Base-by-base conservation (phyloP, 2,888 invertebrate species). In the Spisula subtruncata region DNA sequence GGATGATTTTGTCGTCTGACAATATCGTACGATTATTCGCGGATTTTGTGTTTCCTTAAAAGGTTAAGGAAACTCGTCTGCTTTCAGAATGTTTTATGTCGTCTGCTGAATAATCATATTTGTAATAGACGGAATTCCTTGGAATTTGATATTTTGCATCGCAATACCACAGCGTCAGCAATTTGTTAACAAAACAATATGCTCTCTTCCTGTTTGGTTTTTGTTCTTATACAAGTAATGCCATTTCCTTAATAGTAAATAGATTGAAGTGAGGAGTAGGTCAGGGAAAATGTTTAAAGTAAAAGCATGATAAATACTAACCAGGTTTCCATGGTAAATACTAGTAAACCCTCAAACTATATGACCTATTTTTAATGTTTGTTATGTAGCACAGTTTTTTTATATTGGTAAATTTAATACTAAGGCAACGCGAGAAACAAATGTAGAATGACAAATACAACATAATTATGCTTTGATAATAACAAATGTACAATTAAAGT, bases 11-110 rank as follows among this genome's bases (percentile, higher is more conserved):
- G 25, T 75, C 75, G 75, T 75, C 75, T 75, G 75, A 75, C 32
- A 35, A 75, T 75, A 75, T 75, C 75, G 75, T 75, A 75, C 35
- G 75, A 75, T n/a, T 75, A 75, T 75, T 75, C 75, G 16, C 32
- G 32, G 8, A 32, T 25, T 8, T 75, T 75, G 60, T 75, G 1
- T 32, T 32, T 75, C 75, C 35, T 75, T 32, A 35, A 41, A 41
- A 25, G 75, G 35, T 66, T 66, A 32, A 29, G 32, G 29, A 29
- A 75, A 2, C 35, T 75, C 75, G 16, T 75, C 16, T 32, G 16
- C 18, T 32, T 25, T 35, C 5, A 75, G 60, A 75, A 32, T 35
- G 16, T 75, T 75, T 75, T 75, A 32, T 32, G 14, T 14, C 32
- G 75, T 75, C 75, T 75, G 75, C 35, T 12, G 16, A 29, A 35